phyloP scores from a whole-genome alignment of 2,797 vertebrate species.

The Benthosema pterotum region DNA sequence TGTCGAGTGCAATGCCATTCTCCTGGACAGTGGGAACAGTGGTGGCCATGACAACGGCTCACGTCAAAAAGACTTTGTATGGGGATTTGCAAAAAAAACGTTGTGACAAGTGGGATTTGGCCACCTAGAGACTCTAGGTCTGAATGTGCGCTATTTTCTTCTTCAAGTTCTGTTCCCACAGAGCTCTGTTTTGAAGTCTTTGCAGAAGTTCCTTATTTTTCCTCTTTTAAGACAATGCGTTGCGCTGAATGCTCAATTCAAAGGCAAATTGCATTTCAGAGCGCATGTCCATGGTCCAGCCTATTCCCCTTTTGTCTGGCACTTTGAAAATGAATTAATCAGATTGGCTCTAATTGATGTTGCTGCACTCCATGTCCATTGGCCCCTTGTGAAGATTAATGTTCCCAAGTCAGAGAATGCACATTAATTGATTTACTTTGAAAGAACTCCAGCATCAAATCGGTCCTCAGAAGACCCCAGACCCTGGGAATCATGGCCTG shows the following conservation, averaged over 20 bases:
- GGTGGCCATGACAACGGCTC: no score
- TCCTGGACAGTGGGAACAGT: no score
- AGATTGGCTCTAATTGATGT: constrained; percentile 23
- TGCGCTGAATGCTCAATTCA: constrained; percentile 5
- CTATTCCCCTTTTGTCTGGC: constrained; percentile 16
- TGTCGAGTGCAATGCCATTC: no score
- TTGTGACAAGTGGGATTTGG: not conserved
- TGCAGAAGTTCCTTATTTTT: constrained; percentile 8
- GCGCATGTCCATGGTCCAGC: not conserved
- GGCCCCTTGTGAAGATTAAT: constrained; percentile 30
- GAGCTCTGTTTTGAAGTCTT: not conserved
- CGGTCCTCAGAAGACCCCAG: constrained; percentile 26
- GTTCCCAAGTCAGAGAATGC: constrained; percentile 11
- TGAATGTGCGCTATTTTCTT: not conserved
- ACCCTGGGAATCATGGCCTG: constrained; percentile 29
- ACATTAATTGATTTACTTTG: constrained; percentile 37
- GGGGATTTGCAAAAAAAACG: not conserved
- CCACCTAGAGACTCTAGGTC: not conserved
- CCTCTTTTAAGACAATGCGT: not conserved
- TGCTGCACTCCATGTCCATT: constrained; percentile 9
- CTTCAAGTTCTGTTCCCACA: constrained; percentile 3
- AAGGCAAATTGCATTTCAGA: constrained; percentile 7
- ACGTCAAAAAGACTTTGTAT: not conserved
- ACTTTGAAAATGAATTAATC: constrained; percentile 21
- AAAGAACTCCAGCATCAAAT: constrained; percentile 31